These are phyloP conservation scores for Cephalotes varians DNA, from an alignment of 2,888 invertebrate species.

Conservation along the genomic window DNA sequence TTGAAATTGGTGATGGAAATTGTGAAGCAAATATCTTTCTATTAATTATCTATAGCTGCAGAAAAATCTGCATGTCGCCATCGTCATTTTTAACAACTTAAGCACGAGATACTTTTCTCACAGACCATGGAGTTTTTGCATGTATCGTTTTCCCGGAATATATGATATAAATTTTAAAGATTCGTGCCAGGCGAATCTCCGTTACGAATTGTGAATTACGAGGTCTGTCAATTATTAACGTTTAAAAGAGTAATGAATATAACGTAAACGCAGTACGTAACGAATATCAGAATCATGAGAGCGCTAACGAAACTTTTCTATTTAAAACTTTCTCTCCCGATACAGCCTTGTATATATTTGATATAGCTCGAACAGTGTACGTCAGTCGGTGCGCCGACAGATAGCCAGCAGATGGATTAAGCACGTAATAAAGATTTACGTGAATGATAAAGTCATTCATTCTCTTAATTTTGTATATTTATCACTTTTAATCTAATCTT, in stretches of 20 bases:
- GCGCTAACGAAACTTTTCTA: slow-evolving; percentile 66
- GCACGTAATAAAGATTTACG: slow-evolving; percentile 67
- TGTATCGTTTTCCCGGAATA: slow-evolving; percentile 12
- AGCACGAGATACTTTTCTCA: slow-evolving; percentile 13
- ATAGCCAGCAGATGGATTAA: slow-evolving; percentile 55
- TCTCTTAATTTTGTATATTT: slow-evolving; percentile 57
- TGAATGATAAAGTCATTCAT: slow-evolving; percentile 54
- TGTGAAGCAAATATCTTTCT: not conserved
- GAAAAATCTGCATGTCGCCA: not conserved
- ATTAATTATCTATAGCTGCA: slow-evolving; percentile 7
- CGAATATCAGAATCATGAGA: slow-evolving; percentile 61
- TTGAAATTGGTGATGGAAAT: not conserved
- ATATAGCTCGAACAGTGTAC: slow-evolving; percentile 53
- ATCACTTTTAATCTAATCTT: slow-evolving; percentile 10
- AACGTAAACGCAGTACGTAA: slow-evolving; percentile 68
- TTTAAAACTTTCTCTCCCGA: slow-evolving; percentile 69
- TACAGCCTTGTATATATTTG: slow-evolving; percentile 52
- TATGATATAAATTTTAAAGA: slow-evolving; percentile 60
- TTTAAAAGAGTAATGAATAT: slow-evolving; percentile 67
- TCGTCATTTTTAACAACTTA: slow-evolving; percentile 24
- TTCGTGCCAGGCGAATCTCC: not conserved
- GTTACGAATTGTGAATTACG: slow-evolving; percentile 69
- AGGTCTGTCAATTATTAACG: slow-evolving; percentile 68
- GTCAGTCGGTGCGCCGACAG: slow-evolving; percentile 2
- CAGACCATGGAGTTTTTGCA: slow-evolving; percentile 49